phyloP scores from a whole-genome alignment of 2,888 invertebrate species.

The Celastrina argiolus region DNA sequence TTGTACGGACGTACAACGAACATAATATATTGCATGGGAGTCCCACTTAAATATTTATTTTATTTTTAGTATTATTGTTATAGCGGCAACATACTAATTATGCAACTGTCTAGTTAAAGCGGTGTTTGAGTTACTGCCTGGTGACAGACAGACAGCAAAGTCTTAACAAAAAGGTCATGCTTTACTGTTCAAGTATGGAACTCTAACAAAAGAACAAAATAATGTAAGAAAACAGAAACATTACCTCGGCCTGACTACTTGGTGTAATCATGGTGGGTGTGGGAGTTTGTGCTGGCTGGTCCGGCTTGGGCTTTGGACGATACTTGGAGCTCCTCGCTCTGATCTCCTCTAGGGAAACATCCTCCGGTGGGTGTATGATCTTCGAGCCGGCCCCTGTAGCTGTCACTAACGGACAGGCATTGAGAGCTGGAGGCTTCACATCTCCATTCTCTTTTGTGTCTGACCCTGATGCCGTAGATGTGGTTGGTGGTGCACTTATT shows the following conservation, averaged over 20 bases:
- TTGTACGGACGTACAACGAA: no score
- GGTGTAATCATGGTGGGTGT: slow-evolving; percentile 48
- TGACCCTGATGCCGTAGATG: slow-evolving; percentile 49
- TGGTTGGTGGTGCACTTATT: slow-evolving; percentile 85
- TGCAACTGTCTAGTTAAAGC: no score
- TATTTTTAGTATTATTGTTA: no score
- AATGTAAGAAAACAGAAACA: slow-evolving; percentile 32
- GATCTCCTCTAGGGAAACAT: slow-evolving; percentile 92
- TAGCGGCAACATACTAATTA: no score
- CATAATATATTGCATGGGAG: no score
- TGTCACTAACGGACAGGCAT: slow-evolving; percentile 79
- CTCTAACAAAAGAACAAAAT: slow-evolving; percentile 12
- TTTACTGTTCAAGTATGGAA: no score
- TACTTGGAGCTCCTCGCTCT: slow-evolving; percentile 84
- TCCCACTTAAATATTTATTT: no score
- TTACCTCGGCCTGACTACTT: slow-evolving; percentile 68
- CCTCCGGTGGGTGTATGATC: slow-evolving; percentile 96
- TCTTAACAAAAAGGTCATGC: no score
- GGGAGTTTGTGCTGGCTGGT: slow-evolving; percentile 42
- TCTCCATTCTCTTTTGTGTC: slow-evolving; percentile 66
- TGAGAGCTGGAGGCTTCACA: slow-evolving; percentile 59
- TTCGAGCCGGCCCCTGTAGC: slow-evolving; percentile 91
- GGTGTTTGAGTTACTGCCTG: no score
- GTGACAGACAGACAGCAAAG: no score
- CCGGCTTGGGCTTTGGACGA: slow-evolving; percentile 60